A percentile compares a stretch with the other conserved stretches of the same genome.
These are phyloP conservation scores for honey bee (Apis mellifera) DNA, from an alignment of 1,140 invertebrate genomes.

Conservation along the genomic window DNA sequence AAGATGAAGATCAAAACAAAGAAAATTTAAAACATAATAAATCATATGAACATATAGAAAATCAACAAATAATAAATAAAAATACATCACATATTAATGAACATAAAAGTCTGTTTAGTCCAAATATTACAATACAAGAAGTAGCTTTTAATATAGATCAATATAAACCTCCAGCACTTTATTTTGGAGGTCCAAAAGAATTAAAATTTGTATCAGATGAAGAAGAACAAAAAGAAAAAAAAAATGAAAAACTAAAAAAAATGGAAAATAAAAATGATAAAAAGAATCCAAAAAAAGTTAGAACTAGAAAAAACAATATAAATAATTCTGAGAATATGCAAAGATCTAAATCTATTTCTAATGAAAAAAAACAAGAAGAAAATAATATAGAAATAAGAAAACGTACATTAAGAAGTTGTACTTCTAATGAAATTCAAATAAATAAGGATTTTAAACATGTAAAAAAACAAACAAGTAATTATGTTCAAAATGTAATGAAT, in stretches of 20 bases:
- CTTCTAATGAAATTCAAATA: not conserved
- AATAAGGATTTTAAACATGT: not conserved
- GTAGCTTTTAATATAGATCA: not conserved
- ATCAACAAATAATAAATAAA: not conserved
- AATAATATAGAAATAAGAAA: not conserved
- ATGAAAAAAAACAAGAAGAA: not conserved
- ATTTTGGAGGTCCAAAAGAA: not conserved
- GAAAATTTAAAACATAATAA: slow-evolving; percentile 22
- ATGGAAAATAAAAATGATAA: not conserved
- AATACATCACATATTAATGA: not conserved
- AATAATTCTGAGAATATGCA: not conserved
- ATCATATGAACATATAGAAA: not conserved
- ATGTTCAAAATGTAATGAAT: not conserved
- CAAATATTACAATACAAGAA: not conserved
- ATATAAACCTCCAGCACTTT: not conserved
- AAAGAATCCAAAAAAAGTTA: not conserved
- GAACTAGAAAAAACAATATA: not conserved
- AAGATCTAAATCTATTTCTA: not conserved
- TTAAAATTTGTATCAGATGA: slow-evolving; percentile 19
- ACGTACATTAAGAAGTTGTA: not conserved
- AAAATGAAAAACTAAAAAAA: not conserved
- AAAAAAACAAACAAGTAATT: not conserved
- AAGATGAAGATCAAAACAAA: not conserved
- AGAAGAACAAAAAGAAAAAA: slow-evolving; percentile 1
- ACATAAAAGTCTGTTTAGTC: not conserved